Evolutionary conservation across 2,113 vertebrate genomes (phyloP).

Genomic region (Myiozetetes cayanensis): DNA sequence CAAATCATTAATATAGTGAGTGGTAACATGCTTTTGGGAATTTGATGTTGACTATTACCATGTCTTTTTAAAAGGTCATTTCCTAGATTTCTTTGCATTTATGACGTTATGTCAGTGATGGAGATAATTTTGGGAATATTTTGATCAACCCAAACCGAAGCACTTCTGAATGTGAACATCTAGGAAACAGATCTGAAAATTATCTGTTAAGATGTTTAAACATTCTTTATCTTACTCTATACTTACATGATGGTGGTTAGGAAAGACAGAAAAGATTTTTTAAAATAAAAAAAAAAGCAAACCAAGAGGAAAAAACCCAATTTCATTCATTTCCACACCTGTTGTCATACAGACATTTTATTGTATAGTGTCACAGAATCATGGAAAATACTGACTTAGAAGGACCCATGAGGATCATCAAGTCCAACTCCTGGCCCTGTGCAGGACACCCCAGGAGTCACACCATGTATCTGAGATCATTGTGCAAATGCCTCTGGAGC

Average conservation of each 20-base stretch:
- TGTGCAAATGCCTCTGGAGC: no score
- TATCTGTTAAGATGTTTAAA: background rate
- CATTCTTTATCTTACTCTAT: background rate
- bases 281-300: background rate
- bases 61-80: background rate
- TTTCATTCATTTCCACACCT: no score
- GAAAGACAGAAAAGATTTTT: background rate
- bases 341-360: no score
- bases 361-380: no score
- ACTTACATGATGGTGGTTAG: rapidly evolving
- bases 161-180: background rate
- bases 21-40: background rate
- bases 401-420: no score
- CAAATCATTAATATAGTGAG: background rate
- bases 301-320: no score
- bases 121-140: background rate
- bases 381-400: no score
- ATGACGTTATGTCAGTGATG: rapidly evolving
- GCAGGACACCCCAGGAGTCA: no score
- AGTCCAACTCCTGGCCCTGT: no score
- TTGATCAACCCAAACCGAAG: background rate
- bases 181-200: background rate
- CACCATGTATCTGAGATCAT: no score
- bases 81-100: background rate
- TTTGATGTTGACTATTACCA: background rate